Evolutionary conservation across 2,888 invertebrate genomes (phyloP).

Genomic region (Scaptomyza flava): DNA sequence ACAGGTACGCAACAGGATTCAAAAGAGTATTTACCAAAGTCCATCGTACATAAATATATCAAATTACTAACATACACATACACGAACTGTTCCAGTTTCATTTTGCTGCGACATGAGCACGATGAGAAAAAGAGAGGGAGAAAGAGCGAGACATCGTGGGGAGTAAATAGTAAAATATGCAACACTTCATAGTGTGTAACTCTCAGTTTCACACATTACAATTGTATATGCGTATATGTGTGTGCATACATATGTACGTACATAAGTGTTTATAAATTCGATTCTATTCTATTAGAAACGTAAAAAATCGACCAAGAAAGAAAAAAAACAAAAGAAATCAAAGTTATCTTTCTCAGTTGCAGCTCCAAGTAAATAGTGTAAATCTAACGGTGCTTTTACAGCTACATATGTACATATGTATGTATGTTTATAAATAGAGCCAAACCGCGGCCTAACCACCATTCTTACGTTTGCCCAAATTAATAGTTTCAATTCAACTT

Average conservation of each 20-base stretch:
- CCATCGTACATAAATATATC: not conserved
- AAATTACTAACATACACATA: not conserved
- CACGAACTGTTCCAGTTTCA: conserved; percentile 1
- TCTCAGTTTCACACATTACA: not conserved
- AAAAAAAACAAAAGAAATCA: not conserved
- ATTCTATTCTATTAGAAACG: not conserved
- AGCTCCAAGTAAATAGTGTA: not conserved
- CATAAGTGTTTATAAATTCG: not conserved
- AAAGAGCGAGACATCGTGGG: not conserved
- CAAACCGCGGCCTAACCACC: not conserved
- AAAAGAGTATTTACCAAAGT: not conserved
- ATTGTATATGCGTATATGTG: not conserved
- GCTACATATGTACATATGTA: not conserved
- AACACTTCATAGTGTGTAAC: too few species aligned
- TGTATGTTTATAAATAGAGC: not conserved
- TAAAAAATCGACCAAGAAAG: not conserved
- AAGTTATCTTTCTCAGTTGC: not conserved
- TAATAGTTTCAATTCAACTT: not conserved
- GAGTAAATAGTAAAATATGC: not conserved
- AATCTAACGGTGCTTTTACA: not conserved
- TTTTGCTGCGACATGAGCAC: not conserved
- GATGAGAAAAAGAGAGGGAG: not conserved
- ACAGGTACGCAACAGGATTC: conserved; percentile 3
- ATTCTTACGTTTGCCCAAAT: not conserved
- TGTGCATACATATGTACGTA: not conserved